These are phyloP conservation scores for Ceriagrion tenellum DNA, from an alignment of 2,888 invertebrate species.

Conservation along the genomic window DNA sequence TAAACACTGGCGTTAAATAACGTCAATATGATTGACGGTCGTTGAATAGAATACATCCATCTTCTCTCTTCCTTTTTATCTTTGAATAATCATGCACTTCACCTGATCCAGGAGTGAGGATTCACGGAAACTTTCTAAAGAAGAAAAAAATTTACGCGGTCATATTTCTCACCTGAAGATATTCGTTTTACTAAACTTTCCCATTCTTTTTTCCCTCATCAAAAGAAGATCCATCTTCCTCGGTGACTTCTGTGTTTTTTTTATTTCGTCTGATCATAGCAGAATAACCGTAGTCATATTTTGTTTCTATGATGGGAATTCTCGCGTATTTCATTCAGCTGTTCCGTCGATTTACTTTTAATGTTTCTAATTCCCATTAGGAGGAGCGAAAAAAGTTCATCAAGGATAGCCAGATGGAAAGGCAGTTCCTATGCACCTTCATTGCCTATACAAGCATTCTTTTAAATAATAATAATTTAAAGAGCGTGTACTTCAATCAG, in stretches of 20 bases:
- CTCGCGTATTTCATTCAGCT: too few species aligned
- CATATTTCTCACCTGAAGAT: background rate
- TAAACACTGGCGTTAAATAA: background rate
- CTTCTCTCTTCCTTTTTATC: background rate
- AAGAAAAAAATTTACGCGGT: background rate
- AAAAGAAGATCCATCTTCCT: background rate
- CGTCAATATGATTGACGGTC: background rate
- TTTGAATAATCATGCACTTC: background rate
- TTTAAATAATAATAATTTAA: too few species aligned
- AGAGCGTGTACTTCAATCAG: too few species aligned
- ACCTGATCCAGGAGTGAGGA: background rate
- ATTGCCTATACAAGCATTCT: too few species aligned
- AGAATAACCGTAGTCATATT: background rate
- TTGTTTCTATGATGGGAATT: too few species aligned
- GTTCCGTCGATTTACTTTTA: too few species aligned
- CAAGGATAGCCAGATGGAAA: too few species aligned
- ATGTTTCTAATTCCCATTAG: too few species aligned
- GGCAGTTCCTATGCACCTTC: too few species aligned
- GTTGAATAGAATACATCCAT: background rate
- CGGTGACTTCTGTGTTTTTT: background rate
- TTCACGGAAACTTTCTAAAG: conserved; percentile 9
- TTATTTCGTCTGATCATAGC: background rate
- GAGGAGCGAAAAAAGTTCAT: too few species aligned
- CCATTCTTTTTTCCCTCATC: background rate
- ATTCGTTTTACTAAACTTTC: background rate